Evolutionary conservation across 2,888 invertebrate genomes (phyloP).

Genomic region (Ochlodes sylvanus): DNA sequence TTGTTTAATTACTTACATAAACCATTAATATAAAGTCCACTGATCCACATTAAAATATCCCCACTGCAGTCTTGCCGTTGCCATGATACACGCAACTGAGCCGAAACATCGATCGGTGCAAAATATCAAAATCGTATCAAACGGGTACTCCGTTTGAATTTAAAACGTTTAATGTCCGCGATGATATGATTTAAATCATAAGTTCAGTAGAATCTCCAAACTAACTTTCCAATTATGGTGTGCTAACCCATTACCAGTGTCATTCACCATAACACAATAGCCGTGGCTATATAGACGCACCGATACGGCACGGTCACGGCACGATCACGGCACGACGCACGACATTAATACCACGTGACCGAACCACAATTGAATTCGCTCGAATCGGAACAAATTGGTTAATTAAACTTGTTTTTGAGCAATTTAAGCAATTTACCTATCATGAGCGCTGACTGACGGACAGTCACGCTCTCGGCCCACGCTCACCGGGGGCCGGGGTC

Average conservation of each 20-base stretch:
- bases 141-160: too few species aligned
- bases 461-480: conserved; percentile 49
- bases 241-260: neutral
- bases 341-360: conserved; percentile 32
- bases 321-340: conserved; percentile 11
- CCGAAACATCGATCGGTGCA: too few species aligned
- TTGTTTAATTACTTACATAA: too few species aligned
- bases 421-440: conserved; percentile 61
- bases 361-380: conserved; percentile 59
- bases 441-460: conserved; percentile 59
- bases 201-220: too few species aligned
- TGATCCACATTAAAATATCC: too few species aligned
- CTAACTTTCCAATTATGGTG: too few species aligned
- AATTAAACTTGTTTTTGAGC: conserved; percentile 61
- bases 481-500: conserved; percentile 5
- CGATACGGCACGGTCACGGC: conserved; percentile 17
- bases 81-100: too few species aligned
- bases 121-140: too few species aligned
- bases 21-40: too few species aligned
- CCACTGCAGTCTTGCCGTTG: too few species aligned
- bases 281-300: conserved; percentile 12
- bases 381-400: conserved; percentile 74
- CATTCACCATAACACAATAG: conserved; percentile 16
- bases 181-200: too few species aligned
- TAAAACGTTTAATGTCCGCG: too few species aligned